Conservation (phyloP, 2,888 invertebrate genomes). For the Rhamphomyia laevipes region DNA sequence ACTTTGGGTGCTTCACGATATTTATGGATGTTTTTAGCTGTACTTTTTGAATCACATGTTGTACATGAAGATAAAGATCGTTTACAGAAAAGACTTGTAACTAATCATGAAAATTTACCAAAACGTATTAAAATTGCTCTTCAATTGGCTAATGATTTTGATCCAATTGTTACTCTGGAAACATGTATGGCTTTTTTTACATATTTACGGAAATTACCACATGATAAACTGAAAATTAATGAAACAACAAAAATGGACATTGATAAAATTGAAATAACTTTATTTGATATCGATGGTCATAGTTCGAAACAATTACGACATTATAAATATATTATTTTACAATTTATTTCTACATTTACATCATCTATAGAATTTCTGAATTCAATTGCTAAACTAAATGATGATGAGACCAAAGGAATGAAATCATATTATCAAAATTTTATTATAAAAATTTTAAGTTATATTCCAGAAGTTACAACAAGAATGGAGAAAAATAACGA, state of each 20-base stretch:
- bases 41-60: slow-evolving; percentile 62
- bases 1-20: slow-evolving; percentile 54
- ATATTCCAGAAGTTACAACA: slow-evolving; percentile 53
- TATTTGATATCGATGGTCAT: slow-evolving; percentile 52
- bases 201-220: slow-evolving; percentile 54
- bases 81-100: no score
- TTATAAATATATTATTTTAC: slow-evolving; percentile 68
- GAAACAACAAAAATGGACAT: slow-evolving; percentile 34
- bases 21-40: slow-evolving; percentile 58
- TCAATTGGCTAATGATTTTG: slow-evolving; percentile 53
- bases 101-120: slow-evolving; percentile 39
- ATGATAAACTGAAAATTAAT: slow-evolving; percentile 40
- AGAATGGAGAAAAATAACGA: slow-evolving; percentile 49
- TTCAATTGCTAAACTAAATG: slow-evolving; percentile 44
- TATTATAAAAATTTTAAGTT: slow-evolving; percentile 54
- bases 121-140: slow-evolving; percentile 56
- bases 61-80: slow-evolving; percentile 32
- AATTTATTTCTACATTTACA: slow-evolving; percentile 58
- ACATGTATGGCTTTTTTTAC: slow-evolving; percentile 54
- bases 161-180: slow-evolving; percentile 47
- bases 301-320: slow-evolving; percentile 68
- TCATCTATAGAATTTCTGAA: slow-evolving; percentile 57
- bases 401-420: slow-evolving; percentile 40
- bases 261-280: slow-evolving; percentile 20
- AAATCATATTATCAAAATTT: slow-evolving; percentile 54